phyloP scores from a whole-genome alignment of 2,113 vertebrate genomes.

The Benitochromis conjunctus region DNA sequence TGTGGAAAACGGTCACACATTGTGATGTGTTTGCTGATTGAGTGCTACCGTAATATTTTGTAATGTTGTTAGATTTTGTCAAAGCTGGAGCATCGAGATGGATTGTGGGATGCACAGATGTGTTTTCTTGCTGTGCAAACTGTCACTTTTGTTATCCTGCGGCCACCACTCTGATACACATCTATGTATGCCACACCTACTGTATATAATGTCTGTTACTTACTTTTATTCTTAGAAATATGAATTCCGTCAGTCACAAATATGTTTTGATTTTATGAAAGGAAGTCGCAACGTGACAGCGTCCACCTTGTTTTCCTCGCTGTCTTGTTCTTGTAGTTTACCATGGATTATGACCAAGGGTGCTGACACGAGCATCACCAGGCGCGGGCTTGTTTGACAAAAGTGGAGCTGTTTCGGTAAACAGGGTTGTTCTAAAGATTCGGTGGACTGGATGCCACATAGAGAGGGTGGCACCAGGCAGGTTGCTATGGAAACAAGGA shows the following conservation, averaged over 20 bases:
- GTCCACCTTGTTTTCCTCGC: neutral
- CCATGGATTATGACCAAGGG: neutral
- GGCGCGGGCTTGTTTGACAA: neutral
- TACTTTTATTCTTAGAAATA: neutral
- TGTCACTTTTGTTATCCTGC: neutral
- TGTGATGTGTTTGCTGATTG: neutral
- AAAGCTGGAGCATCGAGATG: neutral
- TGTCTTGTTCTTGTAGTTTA: neutral
- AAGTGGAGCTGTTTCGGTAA: neutral
- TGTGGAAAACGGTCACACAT: neutral
- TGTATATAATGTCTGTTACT: neutral
- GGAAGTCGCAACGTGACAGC: neutral
- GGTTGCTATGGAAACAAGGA: conserved; percentile 51
- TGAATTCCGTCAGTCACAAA: neutral
- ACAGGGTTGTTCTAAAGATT: neutral
- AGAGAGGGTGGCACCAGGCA: conserved; percentile 9
- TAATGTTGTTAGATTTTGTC: neutral
- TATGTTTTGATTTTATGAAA: neutral
- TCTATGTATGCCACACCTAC: neutral
- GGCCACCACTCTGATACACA: neutral
- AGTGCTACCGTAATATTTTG: neutral
- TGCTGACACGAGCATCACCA: neutral
- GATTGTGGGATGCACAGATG: neutral
- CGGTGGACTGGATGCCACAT: neutral
- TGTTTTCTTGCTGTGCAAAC: neutral